Evolutionary conservation across 1,140 invertebrate species (phyloP), one percentile per base, ranked within the genome.

Genomic region (Battus philenor): DNA sequence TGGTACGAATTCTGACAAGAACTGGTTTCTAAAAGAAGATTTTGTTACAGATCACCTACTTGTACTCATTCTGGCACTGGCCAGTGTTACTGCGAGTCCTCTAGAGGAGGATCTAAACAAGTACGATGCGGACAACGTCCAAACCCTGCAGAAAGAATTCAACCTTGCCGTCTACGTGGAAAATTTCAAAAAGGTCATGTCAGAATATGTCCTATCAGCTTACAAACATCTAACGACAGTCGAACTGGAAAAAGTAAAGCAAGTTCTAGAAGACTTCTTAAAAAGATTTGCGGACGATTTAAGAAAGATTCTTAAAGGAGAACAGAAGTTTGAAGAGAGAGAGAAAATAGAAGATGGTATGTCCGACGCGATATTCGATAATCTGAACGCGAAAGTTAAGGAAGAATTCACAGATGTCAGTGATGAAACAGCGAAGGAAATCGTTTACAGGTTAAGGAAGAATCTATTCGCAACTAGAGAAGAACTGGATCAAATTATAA

Each of bases 271-370:
- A 34, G 51, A 54, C 0, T 68, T 71, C 11, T 29, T 66, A 4
- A 39, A 53, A 8, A 59, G 52, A 8, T 60, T 71, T 17, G 54
- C 61, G 0, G 44, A 24, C 10, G 64, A 71, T 32, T 24, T 71
- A 1, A 56, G 48, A 39, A 49, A 68, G 8, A 47, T 65, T 6
- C 13, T 41, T 2, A 4, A 54, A 27, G 10, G 41, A 1, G 30
- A 39, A 4, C 26, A 54, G 1, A 32, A 33, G 2, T 29, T 26
- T 1, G 53, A 29, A 11, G 17, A 26, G 22, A 41, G 46, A 3
- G 17, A 56, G 10, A 32, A 49, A 10, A 32, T 68, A 5, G 20
- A 61, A 7, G 68, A 71, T 43, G 62, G 57, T n/a, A 16, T 68
- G 9, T 49, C 54, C 0, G 55, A 71, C 33, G 39, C 44, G 4